Evolutionary conservation across 2,797 vertebrate genomes (phyloP), one percentile per base, ranked within the genome.

Genomic region (Remorina albescens): DNA sequence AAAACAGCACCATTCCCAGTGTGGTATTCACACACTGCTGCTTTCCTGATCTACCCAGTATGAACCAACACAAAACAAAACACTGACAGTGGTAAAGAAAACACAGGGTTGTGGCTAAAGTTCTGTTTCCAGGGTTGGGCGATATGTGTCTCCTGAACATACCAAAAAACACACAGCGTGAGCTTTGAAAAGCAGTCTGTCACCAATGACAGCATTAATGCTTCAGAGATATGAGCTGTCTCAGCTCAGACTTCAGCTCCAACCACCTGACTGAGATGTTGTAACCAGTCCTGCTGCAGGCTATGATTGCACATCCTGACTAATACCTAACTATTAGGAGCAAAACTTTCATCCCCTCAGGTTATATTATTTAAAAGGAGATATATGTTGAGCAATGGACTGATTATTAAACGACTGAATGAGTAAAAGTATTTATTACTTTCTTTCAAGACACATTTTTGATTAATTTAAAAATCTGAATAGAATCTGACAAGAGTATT

Each of bases 101-200:
- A 90, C 85, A 86, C 47, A 69, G 57, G 46, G 42, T 51, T 81
- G 61, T 62, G 83, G 64, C 58, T 83, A 59, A 68, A 69, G 47
- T 25, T 54, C 8, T 71, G 78, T 91, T 92, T 90, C 86, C 88
- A 88, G 88, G 87, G 90, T 64, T 69, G 87, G 84, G 76, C 76
- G 30, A 39, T 88, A 88, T 83, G 86, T 89, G 77, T 71, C 58
- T 66, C 75, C 34, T 49, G 23, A 85, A 80, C 18, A 15, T 86
- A 89, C 85, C 89, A 91, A 91, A 88, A 70, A 83, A 86, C 58
- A 90, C 85, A 87, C n/a, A 21, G 9, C 13, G 77, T 74, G 70
- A 56, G 60, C 64, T 73, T 80, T 74, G 32, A 87, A 79, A 83
- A 61, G 69, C 71, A 75, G 83, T 81, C 76, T 73, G 78, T 86